phyloP scores from a whole-genome alignment of 64 coral and sea anemone species.

The Actinia tenebrosa region DNA sequence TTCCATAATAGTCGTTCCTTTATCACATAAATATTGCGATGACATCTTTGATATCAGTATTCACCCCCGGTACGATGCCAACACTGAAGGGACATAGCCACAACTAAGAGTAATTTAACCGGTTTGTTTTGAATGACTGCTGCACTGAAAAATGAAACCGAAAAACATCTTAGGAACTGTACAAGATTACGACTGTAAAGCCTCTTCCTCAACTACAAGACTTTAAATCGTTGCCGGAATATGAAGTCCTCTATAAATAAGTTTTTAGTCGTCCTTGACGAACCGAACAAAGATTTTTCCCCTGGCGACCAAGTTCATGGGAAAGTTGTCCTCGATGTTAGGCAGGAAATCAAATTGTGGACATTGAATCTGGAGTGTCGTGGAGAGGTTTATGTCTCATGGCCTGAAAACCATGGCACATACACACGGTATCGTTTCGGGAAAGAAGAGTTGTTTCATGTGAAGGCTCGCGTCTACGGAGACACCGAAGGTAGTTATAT shows the following conservation, averaged over 20 bases:
- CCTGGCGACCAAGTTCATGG: neutral
- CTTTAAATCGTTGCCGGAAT: neutral
- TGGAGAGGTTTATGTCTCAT: neutral
- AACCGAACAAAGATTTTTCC: neutral
- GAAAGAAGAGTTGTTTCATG: neutral
- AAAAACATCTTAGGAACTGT: no score
- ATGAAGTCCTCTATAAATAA: conserved; percentile 6
- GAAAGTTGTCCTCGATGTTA: neutral
- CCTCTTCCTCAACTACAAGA: no score
- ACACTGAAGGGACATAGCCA: no score
- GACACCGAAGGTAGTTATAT: neutral
- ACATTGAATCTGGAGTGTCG: neutral
- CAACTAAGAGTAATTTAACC: no score
- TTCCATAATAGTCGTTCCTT: no score
- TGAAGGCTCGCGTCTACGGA: neutral
- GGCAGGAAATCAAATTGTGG: neutral
- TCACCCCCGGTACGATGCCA: no score
- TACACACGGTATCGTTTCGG: neutral
- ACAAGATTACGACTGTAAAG: no score
- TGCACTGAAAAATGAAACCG: no score
- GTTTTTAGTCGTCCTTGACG: neutral
- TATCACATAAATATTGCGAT: no score
- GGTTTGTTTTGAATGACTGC: no score
- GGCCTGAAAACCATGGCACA: neutral
- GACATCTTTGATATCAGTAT: no score